These are phyloP conservation scores for Bradypodion pumilum DNA, from an alignment of 2,797 vertebrate genomes.

Conservation along the genomic window DNA sequence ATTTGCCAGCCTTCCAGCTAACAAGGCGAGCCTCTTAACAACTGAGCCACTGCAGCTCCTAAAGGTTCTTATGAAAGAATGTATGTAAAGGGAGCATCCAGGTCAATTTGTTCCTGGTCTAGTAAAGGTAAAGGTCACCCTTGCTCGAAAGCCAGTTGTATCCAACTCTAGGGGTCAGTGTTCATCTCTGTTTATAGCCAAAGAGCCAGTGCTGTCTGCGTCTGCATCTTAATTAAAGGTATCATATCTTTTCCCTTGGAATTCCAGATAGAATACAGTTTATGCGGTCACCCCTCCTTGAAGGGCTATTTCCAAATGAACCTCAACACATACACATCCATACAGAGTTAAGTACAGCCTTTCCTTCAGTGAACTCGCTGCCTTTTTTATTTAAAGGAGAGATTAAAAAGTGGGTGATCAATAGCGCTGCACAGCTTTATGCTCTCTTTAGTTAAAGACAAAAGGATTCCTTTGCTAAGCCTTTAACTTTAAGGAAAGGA, in stretches of 20 bases:
- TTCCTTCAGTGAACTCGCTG: slow-evolving; percentile 46
- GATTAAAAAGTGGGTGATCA: slow-evolving; percentile 59
- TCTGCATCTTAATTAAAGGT: slow-evolving; percentile 65
- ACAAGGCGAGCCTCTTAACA: too few relatives aligned
- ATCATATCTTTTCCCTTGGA: slow-evolving; percentile 46
- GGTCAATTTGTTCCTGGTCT: slow-evolving; percentile 44
- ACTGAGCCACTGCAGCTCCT: too few relatives aligned
- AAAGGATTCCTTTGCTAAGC: neutral
- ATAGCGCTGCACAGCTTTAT: slow-evolving; percentile 48
- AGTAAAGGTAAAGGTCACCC: too few relatives aligned
- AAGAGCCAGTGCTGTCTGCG: too few relatives aligned
- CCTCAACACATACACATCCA: neutral
- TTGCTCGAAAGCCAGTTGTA: too few relatives aligned
- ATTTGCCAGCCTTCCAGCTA: too few relatives aligned
- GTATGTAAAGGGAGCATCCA: slow-evolving; percentile 50
- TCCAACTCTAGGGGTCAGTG: too few relatives aligned
- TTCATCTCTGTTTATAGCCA: too few relatives aligned
- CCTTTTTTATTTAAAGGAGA: neutral
- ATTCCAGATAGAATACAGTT: slow-evolving; percentile 24
- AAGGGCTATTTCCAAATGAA: slow-evolving; percentile 36
- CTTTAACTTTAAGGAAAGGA: neutral
- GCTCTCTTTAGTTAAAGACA: slow-evolving; percentile 41
- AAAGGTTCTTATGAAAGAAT: slow-evolving; percentile 34
- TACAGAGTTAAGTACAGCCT: neutral
- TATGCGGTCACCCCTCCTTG: slow-evolving; percentile 27